Evolutionary conservation across 1,140 invertebrate species (phyloP).

Genomic region (Drosophila malerkotliana): DNA sequence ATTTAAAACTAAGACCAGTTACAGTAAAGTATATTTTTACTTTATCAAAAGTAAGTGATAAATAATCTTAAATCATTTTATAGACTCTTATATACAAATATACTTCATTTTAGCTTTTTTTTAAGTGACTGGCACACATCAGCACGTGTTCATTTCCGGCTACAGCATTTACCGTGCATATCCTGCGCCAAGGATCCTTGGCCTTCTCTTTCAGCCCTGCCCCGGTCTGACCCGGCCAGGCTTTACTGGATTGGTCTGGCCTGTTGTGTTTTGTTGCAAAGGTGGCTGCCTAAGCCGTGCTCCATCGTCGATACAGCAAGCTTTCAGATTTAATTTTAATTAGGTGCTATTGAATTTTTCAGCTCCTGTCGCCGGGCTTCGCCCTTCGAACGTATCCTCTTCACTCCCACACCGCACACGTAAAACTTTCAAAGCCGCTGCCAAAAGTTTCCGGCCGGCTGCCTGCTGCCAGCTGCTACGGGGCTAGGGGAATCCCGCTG

Average conservation of each 20-base stretch:
- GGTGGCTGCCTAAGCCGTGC: conserved; percentile 53
- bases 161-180: conserved; percentile 77
- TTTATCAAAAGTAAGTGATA: too few species aligned
- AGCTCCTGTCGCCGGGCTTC: conserved; percentile 57
- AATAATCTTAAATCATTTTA: too few species aligned
- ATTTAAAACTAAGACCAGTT: background rate
- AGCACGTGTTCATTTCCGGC: conserved; percentile 79
- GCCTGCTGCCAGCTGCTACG: background rate
- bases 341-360: conserved; percentile 82
- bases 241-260: conserved; percentile 9
- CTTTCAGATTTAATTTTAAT: conserved; percentile 82
- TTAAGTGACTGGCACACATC: conserved; percentile 38
- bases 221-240: conserved; percentile 12
- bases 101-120: background rate
- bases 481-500: conserved; percentile 15
- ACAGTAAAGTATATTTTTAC: too few species aligned
- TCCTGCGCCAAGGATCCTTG: conserved; percentile 64
- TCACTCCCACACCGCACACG: conserved; percentile 31
- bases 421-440: conserved; percentile 68
- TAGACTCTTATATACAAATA: background rate
- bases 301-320: conserved; percentile 71
- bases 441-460: conserved; percentile 52
- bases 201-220: conserved; percentile 7
- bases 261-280: conserved; percentile 8
- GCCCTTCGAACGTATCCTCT: conserved; percentile 11